A percentile compares a stretch with the other conserved stretches of the same genome.
These are phyloP conservation scores for Poecilobothrus nobilitatus DNA, from an alignment of 2,888 invertebrate genomes.

Conservation along the genomic window DNA sequence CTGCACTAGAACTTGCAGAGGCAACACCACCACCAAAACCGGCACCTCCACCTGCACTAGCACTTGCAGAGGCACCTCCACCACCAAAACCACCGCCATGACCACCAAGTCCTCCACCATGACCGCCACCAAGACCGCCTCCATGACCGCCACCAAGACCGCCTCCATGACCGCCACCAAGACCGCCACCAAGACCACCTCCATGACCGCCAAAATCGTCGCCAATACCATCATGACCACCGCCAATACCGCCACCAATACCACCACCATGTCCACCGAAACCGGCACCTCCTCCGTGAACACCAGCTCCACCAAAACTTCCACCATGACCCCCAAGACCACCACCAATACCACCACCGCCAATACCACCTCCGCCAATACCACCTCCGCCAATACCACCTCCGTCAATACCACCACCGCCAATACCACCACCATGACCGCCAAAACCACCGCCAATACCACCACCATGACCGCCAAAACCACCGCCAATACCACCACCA, in stretches of 20 bases:
- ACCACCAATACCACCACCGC: constrained; percentile 9
- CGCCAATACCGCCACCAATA: background rate
- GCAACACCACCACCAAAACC: constrained; percentile 9
- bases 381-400: background rate
- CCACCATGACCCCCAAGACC: background rate
- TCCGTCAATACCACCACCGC: background rate
- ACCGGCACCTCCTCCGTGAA: background rate
- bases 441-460: background rate
- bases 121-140: constrained; percentile 8
- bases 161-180: background rate
- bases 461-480: background rate
- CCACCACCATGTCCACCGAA: background rate
- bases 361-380: background rate
- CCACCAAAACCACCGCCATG: constrained; percentile 14
- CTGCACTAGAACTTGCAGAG: constrained; percentile 5
- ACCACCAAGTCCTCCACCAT: background rate
- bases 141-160: constrained; percentile 5
- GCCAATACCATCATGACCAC: constrained; percentile 1
- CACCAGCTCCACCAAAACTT: background rate
- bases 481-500: constrained; percentile 5
- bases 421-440: constrained; percentile 14
- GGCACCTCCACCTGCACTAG: constrained; percentile 13
- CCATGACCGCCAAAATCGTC: constrained; percentile 7
- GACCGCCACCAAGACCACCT: constrained; percentile 13
- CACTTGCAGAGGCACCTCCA: constrained; percentile 15